These are phyloP conservation scores for Drosophila sordidapex DNA, from an alignment of 2,888 invertebrate species.

Conservation along the genomic window DNA sequence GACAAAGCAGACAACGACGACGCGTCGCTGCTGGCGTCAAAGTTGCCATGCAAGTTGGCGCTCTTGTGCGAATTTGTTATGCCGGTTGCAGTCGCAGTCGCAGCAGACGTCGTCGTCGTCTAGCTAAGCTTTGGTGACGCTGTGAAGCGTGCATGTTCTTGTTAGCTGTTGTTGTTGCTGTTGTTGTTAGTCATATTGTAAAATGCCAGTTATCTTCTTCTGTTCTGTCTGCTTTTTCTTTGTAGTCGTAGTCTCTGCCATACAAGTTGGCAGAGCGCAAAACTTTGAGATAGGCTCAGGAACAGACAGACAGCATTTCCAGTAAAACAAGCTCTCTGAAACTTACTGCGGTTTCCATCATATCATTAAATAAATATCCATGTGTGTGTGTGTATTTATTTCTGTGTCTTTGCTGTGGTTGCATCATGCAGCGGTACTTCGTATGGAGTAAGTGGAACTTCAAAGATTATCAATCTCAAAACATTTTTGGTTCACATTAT, in stretches of 20 bases:
- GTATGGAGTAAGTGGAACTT: conserved; percentile 17
- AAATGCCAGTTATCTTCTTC: conserved; percentile 52
- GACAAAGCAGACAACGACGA: conserved; percentile 29
- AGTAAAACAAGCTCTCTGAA: conserved; percentile 34
- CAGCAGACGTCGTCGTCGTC: conserved; percentile 23
- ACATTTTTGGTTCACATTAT: conserved; percentile 11
- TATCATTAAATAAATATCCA: not conserved
- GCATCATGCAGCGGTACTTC: conserved; percentile 29
- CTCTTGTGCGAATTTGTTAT: conserved; percentile 43
- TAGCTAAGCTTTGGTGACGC: conserved; percentile 30
- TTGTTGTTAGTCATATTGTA: conserved; percentile 50
- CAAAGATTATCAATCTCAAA: conserved; percentile 21
- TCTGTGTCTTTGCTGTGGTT: conserved; percentile 22
- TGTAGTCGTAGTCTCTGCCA: conserved; percentile 16
- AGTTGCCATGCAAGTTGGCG: conserved; percentile 41
- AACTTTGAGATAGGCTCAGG: conserved; percentile 45
- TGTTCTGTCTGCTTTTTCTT: conserved; percentile 37
- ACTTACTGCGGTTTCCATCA: conserved; percentile 37
- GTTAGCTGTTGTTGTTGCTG: conserved; percentile 21
- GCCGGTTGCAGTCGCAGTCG: conserved; percentile 36
- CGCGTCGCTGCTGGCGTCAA: conserved; percentile 36
- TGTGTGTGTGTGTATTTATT: not conserved
- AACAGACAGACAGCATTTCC: conserved; percentile 17
- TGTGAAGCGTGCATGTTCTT: conserved; percentile 50
- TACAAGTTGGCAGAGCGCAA: conserved; percentile 33